Evolutionary conservation across 2,797 vertebrate genomes (phyloP), one percentile per base, ranked within the genome.

Genomic region (Malacoctenus gilli): DNA sequence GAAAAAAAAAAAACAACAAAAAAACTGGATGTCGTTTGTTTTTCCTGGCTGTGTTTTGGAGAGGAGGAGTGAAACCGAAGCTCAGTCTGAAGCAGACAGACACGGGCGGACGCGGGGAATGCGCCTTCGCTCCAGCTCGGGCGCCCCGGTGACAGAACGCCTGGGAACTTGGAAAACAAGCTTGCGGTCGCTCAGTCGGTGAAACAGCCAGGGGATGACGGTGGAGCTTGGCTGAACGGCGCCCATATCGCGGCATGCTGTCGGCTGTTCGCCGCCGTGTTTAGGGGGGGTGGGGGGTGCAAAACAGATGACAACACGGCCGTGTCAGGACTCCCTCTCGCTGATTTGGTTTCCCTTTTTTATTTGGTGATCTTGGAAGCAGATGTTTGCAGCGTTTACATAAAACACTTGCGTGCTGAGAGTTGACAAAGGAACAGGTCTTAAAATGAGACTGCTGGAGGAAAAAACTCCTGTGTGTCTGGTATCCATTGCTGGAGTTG

Each of bases 11-110:
- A n/a, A n/a, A n/a, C n/a, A n/a, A n/a, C n/a, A 36, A 69, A 64
- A 64, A 36, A 71, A 64, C 62, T 73, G 58, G 73, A 82, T 83
- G 75, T 79, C 58, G 81, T 85, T 80, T 84, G 75, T 85, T 87
- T 85, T 84, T 80, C 54, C 75, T 83, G 80, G 79, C 74, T 42
- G 43, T 43, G 47, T 53, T 69, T 56, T 50, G 63, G 42, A 60
- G 49, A 59, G 25, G 40, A n/a, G 60, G 38, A 53, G 48, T 75
- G 77, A 77, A 87, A 87, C 79, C 56, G 13, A 64, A 82, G 66
- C 76, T 72, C 35, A 15, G 41, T 48, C 53, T 56, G 37, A 37
- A 48, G 63, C 59, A 65, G 56, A 57, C 69, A 41, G 58, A 76
- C 72, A 38, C 7, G 35, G 64, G n/a, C n/a, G n/a, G n/a, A n/a